Conservation (phyloP, 2,797 vertebrate genomes). For the Falco cherrug region DNA sequence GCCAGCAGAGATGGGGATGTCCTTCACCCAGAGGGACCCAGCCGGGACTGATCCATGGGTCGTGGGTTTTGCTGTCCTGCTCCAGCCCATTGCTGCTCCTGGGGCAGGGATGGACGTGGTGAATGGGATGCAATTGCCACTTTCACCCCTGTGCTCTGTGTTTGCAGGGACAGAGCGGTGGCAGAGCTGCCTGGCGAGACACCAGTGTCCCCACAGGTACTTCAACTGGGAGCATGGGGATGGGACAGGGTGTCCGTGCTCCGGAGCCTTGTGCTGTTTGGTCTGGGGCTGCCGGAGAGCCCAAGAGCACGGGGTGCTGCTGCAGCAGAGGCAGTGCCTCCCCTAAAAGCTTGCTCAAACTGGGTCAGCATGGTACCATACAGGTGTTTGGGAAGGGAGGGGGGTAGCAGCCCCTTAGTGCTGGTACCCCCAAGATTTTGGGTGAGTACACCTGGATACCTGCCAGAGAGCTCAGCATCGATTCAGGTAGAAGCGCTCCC, state of each 20-base stretch:
- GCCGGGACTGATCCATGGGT: not conserved
- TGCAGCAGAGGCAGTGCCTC: not conserved
- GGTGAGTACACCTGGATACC: not conserved
- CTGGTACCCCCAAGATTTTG: not conserved
- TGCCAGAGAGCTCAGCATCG: accelerated
- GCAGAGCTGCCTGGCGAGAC: not conserved
- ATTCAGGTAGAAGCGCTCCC: not conserved
- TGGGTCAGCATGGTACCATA: accelerated
- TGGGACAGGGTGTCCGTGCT: accelerated
- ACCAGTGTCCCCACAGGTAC: slow-evolving; percentile 19
- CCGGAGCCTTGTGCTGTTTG: not conserved
- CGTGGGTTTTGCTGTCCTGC: not conserved
- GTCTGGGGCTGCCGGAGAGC: not conserved
- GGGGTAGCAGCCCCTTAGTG: not conserved
- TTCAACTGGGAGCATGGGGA: not conserved
- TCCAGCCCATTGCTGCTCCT: not conserved
- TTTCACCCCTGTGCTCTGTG: not conserved
- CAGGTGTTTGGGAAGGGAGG: not conserved
- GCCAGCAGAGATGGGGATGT: not conserved
- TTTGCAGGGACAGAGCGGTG: slow-evolving; percentile 22
- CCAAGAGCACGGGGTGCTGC: not conserved
- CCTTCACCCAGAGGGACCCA: not conserved
- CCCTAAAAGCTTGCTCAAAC: not conserved
- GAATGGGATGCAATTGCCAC: not conserved
- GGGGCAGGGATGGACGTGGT: accelerated